Base-by-base conservation (phyloP, 1,140 invertebrate species). In the Drosophila lacertosa region DNA sequence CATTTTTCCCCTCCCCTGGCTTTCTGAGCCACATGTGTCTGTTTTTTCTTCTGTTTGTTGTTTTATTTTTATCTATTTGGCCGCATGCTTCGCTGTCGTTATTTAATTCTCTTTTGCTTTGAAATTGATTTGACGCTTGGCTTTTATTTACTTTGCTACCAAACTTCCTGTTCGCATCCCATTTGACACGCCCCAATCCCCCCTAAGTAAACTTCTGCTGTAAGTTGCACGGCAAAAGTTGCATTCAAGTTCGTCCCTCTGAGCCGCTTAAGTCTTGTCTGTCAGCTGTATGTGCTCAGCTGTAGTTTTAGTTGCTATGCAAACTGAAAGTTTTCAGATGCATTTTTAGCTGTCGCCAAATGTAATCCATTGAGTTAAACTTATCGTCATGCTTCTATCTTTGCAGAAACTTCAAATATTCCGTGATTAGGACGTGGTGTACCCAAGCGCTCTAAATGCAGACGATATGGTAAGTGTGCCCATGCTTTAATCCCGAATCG, bases 401-500 rank as follows among this genome's bases (percentile, higher is more conserved):
- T 83, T 90, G 53, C 83, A 90, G 89, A 76, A 81, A 75, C 75
- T 86, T 74, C 66, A 67, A 72, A 64, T 65, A 77, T 70, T 66
- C 74, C 74, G 89, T 89, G 86, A 89, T 91, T 91, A 91, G 89
- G 89, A 91, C 86, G 89, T 91, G 89, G 90, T 91, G 89, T 81
- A 91, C 89, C 89, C 79, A 77, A 89, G 80, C 77, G 89, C 74
- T 84, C 82, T 91, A 90, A 84, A 90, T 91, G 82, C 82, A 91
- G 89, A 91, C 89, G 89, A 91, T 91, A 91, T 91, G 89, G 89
- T 91, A 69, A 89, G 89, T 90, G 13, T 22, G 44, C 5, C 13
- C 15, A 7, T 15, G 5, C 4, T 15, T n/a, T n/a, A 9, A 18
- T 6, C 37, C 10, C 20, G 50, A 29, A 16, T 32, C 9, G 7